Evolutionary conservation across 2,113 vertebrate genomes (phyloP).

Genomic region (Daubentonia madagascariensis): DNA sequence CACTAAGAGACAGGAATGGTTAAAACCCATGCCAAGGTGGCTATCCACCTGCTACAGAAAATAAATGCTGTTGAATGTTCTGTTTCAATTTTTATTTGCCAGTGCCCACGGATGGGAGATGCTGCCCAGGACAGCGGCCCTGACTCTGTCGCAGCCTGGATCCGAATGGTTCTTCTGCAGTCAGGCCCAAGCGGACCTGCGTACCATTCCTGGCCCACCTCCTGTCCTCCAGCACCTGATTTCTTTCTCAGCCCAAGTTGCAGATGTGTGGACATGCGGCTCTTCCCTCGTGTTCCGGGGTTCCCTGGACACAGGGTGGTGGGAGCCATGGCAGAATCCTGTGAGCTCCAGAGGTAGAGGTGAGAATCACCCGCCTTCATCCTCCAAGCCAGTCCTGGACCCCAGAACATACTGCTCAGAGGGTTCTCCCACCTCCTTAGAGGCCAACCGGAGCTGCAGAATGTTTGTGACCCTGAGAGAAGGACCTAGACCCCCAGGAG

Average conservation of each 20-base stretch:
- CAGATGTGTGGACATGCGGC: background rate
- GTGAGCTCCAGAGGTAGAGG: background rate
- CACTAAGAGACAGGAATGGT: background rate
- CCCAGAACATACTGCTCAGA: background rate
- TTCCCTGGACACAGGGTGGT: background rate
- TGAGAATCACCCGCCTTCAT: background rate
- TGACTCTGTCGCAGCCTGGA: too few relatives aligned
- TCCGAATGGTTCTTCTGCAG: background rate
- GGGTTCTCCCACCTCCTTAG: too few relatives aligned
- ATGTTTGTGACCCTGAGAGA: background rate
- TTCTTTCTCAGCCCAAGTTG: background rate
- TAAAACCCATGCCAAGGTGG: rapidly evolving
- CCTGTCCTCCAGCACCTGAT: rapidly evolving
- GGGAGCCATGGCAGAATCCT: background rate
- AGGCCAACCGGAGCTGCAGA: too few relatives aligned
- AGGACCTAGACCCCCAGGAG: too few relatives aligned
- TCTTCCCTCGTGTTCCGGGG: background rate
- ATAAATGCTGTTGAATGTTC: background rate
- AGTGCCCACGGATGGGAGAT: rapidly evolving
- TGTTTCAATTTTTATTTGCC: background rate
- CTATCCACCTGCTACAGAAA: background rate
- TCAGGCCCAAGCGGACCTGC: background rate
- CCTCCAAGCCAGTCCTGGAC: background rate
- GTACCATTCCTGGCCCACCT: too few relatives aligned
- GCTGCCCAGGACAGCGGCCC: too few relatives aligned